Base-by-base conservation (phyloP, 2,797 vertebrate genomes). In the Numenius phaeopus region DNA sequence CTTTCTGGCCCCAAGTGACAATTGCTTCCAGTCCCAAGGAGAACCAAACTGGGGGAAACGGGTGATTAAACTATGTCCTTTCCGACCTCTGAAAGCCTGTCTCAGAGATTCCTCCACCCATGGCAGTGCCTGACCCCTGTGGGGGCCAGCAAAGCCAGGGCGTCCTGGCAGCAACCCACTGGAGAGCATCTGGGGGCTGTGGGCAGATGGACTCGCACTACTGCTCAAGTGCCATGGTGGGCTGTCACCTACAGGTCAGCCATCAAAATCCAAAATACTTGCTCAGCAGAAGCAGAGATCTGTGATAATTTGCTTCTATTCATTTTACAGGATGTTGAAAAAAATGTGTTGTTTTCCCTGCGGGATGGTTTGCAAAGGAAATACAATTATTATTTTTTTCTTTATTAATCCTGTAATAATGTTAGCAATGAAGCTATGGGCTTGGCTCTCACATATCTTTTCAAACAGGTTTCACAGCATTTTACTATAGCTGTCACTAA, bases 121-220 rank as follows among this genome's bases (percentile, higher is more conserved):
- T 22, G 14, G n/a, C 24, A 72, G 37, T 32, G 23, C 26, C 32
- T 50, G 34, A 52, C 29, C 24, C 14, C 23, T 39, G 24, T 1
- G 2, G 11, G 2, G 7, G 5, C 14, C 29, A 39, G 40, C 0
- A 0, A 65, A 88, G 49, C 19, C 22, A 7, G 21, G 13, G 4
- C 3, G 2, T 14, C 24, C 0, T 0, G 49, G 19, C 58, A 69
- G 46, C 5, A 4, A 29, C 5, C 32, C 57, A 26, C 65, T 11
- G 66, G 40, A 78, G 11, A 50, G n/a, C 52, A 79, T 9, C 47
- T 67, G 26, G 30, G 52, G 11, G 6, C 37, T 67, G 50, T 2
- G 6, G 55, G 59, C 27, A 66, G 55, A 17, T 6, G 8, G 59
- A 37, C 9, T 66, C 3, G 1, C 4, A 4, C 19, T 50, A 5